Evolutionary conservation across 2,113 vertebrate species (phyloP).

Genomic region (Lutjanus erythropterus): DNA sequence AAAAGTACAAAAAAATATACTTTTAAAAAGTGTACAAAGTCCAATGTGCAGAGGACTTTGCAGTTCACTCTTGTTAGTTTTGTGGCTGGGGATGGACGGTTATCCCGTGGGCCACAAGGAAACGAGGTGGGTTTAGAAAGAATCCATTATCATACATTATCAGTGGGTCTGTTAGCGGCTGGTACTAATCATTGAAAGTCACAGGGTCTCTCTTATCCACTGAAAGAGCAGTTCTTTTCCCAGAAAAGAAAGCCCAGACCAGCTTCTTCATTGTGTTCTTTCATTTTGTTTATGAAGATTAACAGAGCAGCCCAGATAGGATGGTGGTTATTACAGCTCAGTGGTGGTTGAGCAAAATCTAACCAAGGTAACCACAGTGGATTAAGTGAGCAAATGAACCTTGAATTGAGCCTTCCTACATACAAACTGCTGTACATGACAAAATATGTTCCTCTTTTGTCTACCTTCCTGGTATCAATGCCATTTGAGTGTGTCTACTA

Average conservation of each 20-base stretch:
- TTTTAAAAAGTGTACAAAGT: constrained; percentile 10
- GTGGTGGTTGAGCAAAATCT: neutral
- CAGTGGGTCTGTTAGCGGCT: neutral
- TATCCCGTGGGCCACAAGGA: neutral
- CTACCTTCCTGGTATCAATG: neutral
- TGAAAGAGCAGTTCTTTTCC: neutral
- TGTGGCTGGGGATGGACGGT: neutral
- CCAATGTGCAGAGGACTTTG: neutral
- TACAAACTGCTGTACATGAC: neutral
- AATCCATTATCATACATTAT: constrained; percentile 30
- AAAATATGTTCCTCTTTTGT: neutral
- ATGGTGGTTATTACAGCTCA: neutral
- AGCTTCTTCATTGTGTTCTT: neutral
- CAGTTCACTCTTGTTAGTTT: neutral
- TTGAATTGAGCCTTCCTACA: too few species aligned
- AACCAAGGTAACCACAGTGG: too few species aligned
- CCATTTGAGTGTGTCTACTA: too few species aligned
- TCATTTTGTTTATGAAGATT: neutral
- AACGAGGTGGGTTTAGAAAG: neutral
- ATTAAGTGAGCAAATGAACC: too few species aligned
- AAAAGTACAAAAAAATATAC: too few species aligned
- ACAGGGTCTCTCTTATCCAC: neutral
- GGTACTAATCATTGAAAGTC: constrained; percentile 20
- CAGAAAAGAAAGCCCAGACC: neutral
- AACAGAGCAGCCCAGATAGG: too few species aligned